Evolutionary conservation across 2,888 invertebrate species (phyloP).

Genomic region (Junonia oenone): DNA sequence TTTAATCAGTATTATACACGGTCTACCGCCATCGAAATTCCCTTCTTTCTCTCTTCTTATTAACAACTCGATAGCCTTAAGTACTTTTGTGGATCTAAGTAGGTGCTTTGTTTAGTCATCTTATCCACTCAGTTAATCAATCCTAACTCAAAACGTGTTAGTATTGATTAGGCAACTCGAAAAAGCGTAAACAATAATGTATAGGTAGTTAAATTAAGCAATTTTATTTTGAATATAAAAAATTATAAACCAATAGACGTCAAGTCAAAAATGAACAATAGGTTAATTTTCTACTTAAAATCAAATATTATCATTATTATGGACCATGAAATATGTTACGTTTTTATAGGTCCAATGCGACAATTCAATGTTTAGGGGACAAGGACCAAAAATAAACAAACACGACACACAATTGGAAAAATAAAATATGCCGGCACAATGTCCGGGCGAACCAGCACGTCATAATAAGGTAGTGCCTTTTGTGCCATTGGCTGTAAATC

Average conservation of each 20-base stretch:
- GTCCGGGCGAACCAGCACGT: constrained; percentile 70
- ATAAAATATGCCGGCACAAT: constrained; percentile 73
- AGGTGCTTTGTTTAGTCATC: constrained; percentile 35
- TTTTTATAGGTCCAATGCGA: constrained; percentile 58
- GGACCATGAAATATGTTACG: constrained; percentile 66
- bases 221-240: background rate
- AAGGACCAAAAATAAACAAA: constrained; percentile 77
- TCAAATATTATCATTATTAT: constrained; percentile 43
- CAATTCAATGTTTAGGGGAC: constrained; percentile 68
- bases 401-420: constrained; percentile 63
- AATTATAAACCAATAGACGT: background rate
- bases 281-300: constrained; percentile 2
- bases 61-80: constrained; percentile 60
- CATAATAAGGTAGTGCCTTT: constrained; percentile 76
- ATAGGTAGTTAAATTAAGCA: background rate
- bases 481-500: constrained; percentile 72
- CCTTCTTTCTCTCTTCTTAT: constrained; percentile 64
- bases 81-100: constrained; percentile 50
- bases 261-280: background rate
- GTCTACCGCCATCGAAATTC: constrained; percentile 59
- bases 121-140: constrained; percentile 2
- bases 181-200: too few relatives aligned
- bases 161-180: too few relatives aligned
- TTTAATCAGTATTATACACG: constrained; percentile 68
- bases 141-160: constrained; percentile 21